Evolutionary conservation across 2,888 invertebrate genomes (phyloP).

Genomic region (Sclerodermus sp.): DNA sequence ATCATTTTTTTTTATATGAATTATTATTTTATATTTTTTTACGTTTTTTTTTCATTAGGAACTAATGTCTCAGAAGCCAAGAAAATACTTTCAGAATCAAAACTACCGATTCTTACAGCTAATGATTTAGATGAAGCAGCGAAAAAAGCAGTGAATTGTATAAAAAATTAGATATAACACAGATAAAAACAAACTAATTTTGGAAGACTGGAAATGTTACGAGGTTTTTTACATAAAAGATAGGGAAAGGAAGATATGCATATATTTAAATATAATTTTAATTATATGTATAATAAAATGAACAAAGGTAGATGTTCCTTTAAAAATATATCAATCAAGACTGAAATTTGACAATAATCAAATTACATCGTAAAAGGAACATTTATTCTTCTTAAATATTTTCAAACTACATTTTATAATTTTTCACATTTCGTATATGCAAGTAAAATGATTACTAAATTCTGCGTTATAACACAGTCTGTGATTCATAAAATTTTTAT

Average conservation of each 20-base stretch:
- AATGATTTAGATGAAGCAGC: constrained; percentile 92
- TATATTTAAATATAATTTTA: too few species aligned
- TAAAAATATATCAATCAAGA: too few species aligned
- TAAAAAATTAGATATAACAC: constrained; percentile 23
- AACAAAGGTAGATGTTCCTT: too few species aligned
- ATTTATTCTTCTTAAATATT: too few species aligned
- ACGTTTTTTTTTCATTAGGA: constrained; percentile 54
- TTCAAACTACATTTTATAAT: too few species aligned
- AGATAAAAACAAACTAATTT: neutral
- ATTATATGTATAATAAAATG: neutral
- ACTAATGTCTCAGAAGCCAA: constrained; percentile 88
- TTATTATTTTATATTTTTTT: constrained; percentile 12
- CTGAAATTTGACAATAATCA: too few species aligned
- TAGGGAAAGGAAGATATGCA: neutral
- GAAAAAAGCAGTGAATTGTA: constrained; percentile 71
- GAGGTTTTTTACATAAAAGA: constrained; percentile 7
- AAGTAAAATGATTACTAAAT: too few species aligned
- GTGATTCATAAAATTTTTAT: too few species aligned
- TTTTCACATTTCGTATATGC: too few species aligned
- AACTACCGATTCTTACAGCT: constrained; percentile 81
- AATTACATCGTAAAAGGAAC: too few species aligned
- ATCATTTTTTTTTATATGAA: neutral
- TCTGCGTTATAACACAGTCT: too few species aligned
- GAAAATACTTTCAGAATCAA: constrained; percentile 79
- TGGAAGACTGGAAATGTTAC: constrained; percentile 16